A percentile compares a stretch with the other conserved stretches of the same genome.
Evolutionary conservation across 2,888 invertebrate species (phyloP).

Genomic region (Cancer borealis): DNA sequence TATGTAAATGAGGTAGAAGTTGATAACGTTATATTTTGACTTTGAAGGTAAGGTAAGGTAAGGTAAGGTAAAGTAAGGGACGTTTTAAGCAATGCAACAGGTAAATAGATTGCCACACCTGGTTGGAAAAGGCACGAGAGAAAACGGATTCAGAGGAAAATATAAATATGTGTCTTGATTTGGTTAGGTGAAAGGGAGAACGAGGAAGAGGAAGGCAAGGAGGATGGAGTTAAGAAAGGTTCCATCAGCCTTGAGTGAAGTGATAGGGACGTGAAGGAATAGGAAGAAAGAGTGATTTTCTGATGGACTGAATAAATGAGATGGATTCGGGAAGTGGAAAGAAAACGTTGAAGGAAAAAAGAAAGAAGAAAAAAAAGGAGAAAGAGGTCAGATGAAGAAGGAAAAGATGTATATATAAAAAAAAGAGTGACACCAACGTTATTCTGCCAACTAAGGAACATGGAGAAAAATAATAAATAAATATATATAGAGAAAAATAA

Average conservation of each 20-base stretch:
- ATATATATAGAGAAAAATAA: neutral
- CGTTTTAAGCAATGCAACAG: neutral
- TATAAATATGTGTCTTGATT: neutral
- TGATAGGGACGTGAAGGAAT: too few species aligned
- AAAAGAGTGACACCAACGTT: neutral
- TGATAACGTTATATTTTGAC: too few species aligned
- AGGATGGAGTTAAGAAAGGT: neutral
- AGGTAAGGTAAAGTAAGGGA: neutral
- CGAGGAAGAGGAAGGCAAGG: neutral
- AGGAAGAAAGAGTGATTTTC: neutral
- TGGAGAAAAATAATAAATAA: neutral
- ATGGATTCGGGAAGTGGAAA: neutral
- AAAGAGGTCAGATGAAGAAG: neutral
- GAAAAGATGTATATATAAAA: neutral
- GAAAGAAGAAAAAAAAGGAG: neutral
- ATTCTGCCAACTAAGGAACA: neutral
- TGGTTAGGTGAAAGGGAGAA: neutral
- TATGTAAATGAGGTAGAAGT: too few species aligned
- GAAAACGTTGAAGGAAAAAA: neutral
- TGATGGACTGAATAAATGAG: slow-evolving; percentile 6
- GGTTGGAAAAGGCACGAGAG: neutral
- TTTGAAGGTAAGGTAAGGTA: too few species aligned
- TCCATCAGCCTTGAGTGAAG: neutral
- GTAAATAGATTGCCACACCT: neutral
- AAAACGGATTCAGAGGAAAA: neutral